Evolutionary conservation across 1,140 invertebrate species (phyloP).

Genomic region (Adoxophyes honmai): DNA sequence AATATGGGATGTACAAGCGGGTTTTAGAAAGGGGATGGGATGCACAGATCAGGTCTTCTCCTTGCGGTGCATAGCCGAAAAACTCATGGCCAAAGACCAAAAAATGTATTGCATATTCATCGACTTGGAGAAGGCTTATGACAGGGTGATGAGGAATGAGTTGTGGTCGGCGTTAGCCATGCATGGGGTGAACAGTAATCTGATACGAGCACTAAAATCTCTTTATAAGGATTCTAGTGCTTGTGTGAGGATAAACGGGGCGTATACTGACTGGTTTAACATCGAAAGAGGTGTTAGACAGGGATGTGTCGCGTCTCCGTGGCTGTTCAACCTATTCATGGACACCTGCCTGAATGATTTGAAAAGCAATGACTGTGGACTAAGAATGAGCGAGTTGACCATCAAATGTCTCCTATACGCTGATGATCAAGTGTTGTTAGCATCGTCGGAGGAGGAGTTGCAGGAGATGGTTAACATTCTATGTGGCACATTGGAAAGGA

Average conservation of each 20-base stretch:
- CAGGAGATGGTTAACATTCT: neutral
- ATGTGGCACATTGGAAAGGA: neutral
- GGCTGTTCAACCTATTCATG: slow-evolving; percentile 12
- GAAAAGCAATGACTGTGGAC: neutral
- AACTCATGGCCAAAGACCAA: slow-evolving; percentile 15
- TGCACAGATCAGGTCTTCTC: slow-evolving; percentile 27
- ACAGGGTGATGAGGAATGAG: slow-evolving; percentile 15
- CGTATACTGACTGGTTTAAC: slow-evolving; percentile 18
- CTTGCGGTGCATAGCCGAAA: slow-evolving; percentile 23
- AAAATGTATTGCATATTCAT: slow-evolving; percentile 15
- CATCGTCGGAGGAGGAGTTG: neutral
- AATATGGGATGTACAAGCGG: slow-evolving; percentile 20
- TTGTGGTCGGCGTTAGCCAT: slow-evolving; percentile 15
- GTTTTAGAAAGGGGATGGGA: slow-evolving; percentile 19
- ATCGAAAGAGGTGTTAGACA: slow-evolving; percentile 19
- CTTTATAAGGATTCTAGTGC: slow-evolving; percentile 11
- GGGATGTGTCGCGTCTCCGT: slow-evolving; percentile 20
- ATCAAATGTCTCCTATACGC: slow-evolving; percentile 1
- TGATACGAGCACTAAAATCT: slow-evolving; percentile 17
- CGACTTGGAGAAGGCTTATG: slow-evolving; percentile 22
- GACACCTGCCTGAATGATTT: neutral
- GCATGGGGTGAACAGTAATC: slow-evolving; percentile 3
- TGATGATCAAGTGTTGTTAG: slow-evolving; percentile 1
- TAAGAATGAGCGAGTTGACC: neutral
- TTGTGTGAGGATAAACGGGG: slow-evolving; percentile 16